Base-by-base conservation (phyloP, 2,797 vertebrate genomes). In the Mionectes olivaceus region DNA sequence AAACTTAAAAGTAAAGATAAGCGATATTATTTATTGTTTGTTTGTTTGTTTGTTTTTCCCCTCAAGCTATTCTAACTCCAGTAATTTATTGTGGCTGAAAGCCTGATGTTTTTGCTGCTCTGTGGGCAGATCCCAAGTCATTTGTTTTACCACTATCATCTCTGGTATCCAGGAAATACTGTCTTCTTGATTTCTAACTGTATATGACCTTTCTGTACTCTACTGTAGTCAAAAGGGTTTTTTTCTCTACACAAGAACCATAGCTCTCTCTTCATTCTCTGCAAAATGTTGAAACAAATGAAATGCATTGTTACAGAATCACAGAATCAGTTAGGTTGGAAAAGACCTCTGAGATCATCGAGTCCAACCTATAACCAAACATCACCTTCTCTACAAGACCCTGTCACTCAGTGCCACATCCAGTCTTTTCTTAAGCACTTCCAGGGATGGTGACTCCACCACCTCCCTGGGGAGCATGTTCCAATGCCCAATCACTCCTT, bases 71-170 rank as follows among this genome's bases (percentile, higher is more conserved):
- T 78, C 21, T 77, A 81, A 77, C 32, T 53, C 33, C 5, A 67
- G 30, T 39, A 89, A 74, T 87, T 90, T 92, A 59, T 55, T 46
- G 12, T 67, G 41, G 8, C 28, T 79, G 68, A 73, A 89, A 88
- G 33, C 35, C 30, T 70, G 52, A 68, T 61, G 25, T 4, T 91
- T 95, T 87, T 50, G 28, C 24, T 83, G 46, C 39, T 64, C 16
- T 8, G 3, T 63, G 25, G 49, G 43, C 33, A 74, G 63, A 85
- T 80, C 23, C 10, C 39, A 52, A 15, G 19, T 6, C 28, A 82
- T 39, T 23, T 85, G 25, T 32, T 92, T 75, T 77, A 75, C 64
- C 21, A 16, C 22, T 22, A 4, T 3, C 52, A 73, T 37, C 50
- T 94, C 69, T 90, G 41, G 23, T 19, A 83, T 30, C 33, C 8